These are phyloP conservation scores for Astatotilapia flaviijosephi DNA, from an alignment of 2,113 vertebrate species.

Conservation along the genomic window DNA sequence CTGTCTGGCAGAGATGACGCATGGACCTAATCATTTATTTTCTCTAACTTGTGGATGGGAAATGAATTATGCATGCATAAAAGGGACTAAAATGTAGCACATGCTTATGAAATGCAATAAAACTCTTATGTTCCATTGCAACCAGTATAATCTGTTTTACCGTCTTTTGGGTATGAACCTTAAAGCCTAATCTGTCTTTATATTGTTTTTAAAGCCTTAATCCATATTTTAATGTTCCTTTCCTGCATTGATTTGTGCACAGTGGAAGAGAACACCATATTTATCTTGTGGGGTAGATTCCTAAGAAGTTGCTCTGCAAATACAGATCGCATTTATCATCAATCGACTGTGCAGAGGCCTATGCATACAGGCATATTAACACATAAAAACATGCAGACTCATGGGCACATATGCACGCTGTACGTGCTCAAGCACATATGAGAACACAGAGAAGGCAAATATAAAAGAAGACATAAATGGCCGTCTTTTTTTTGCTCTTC, in stretches of 20 bases:
- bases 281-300: conserved; percentile 1
- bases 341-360: not conserved
- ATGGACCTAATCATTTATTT: conserved; percentile 44
- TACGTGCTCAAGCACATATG: not conserved
- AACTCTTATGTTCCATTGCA: not conserved
- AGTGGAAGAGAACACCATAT: not conserved
- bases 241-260: not conserved
- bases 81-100: not conserved
- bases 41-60: conserved; percentile 5
- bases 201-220: conserved; percentile 20
- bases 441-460: not conserved
- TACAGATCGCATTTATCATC: conserved; percentile 1
- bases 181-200: conserved; percentile 14
- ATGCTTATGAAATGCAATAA: conserved; percentile 15
- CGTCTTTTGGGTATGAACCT: not conserved
- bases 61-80: conserved; percentile 23
- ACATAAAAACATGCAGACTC: not conserved
- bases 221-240: conserved; percentile 16
- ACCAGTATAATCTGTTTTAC: not conserved
- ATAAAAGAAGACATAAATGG: not conserved
- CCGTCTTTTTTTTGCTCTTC: not conserved
- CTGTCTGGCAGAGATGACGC: conserved; percentile 51
- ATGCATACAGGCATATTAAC: not conserved
- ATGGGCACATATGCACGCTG: not conserved
- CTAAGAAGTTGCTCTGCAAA: not conserved